phyloP scores from a whole-genome alignment of 2,113 vertebrate genomes.

The Pongo abelii region DNA sequence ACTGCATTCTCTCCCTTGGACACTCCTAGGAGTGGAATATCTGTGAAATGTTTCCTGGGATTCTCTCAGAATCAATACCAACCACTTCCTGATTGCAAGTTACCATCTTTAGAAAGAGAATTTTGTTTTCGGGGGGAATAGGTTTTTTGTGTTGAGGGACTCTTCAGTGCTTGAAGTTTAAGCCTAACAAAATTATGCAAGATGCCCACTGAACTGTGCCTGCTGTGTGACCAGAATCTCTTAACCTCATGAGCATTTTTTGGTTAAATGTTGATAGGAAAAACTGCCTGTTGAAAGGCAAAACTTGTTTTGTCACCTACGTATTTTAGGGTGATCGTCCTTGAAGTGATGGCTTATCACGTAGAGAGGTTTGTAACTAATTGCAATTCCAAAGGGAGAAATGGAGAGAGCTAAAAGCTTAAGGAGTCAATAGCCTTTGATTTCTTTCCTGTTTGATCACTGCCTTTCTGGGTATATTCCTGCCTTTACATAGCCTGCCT shows the following conservation, averaged over 20 bases:
- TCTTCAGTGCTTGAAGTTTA: neutral
- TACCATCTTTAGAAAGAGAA: neutral
- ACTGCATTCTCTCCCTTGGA: too few species aligned
- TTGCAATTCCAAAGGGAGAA: neutral
- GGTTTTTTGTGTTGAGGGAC: neutral
- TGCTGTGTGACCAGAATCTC: neutral
- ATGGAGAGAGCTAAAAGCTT: neutral
- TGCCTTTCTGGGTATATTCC: neutral
- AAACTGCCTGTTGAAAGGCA: neutral
- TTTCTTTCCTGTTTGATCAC: neutral
- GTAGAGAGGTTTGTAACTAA: neutral
- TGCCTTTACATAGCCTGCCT: fast-evolving
- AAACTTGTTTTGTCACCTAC: neutral
- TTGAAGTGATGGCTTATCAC: neutral
- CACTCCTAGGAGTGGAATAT: neutral
- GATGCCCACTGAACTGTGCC: neutral
- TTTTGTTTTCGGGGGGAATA: neutral
- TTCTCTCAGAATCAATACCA: neutral
- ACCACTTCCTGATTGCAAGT: neutral
- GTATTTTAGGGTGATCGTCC: neutral
- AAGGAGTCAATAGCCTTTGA: neutral
- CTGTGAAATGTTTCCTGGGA: neutral
- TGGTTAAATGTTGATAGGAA: neutral
- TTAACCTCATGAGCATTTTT: neutral
- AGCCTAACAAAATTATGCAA: neutral